These are phyloP conservation scores for Clistopyga incitator DNA, from an alignment of 2,888 invertebrate genomes.

Conservation along the genomic window DNA sequence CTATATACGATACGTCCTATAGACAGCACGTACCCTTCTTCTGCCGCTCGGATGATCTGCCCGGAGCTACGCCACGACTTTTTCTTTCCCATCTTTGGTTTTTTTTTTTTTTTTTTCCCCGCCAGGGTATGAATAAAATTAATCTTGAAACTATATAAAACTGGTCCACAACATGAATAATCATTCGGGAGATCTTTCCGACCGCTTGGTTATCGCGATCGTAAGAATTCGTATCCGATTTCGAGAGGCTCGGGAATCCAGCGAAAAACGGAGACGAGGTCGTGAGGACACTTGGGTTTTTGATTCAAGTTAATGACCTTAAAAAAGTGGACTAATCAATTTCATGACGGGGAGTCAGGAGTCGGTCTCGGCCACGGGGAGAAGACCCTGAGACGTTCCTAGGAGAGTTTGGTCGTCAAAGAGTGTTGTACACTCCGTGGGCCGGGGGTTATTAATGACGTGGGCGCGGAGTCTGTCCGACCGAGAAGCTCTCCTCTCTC, in stretches of 20 bases:
- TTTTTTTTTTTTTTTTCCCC: no score
- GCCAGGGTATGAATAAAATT: background rate
- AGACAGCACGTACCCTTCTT: background rate
- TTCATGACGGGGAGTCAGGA: constrained; percentile 66
- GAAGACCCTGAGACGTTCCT: constrained; percentile 45
- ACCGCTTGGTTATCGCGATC: background rate
- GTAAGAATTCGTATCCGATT: background rate
- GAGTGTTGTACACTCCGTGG: constrained; percentile 35
- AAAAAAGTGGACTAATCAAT: constrained; percentile 71
- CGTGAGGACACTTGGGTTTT: background rate
- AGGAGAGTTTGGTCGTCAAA: constrained; percentile 37
- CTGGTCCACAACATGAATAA: background rate
- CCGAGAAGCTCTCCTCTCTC: constrained; percentile 34
- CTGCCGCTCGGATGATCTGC: background rate
- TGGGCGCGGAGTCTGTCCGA: constrained; percentile 50
- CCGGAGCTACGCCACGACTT: background rate
- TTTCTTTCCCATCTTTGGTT: background rate
- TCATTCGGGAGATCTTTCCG: background rate
- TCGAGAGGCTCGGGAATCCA: background rate
- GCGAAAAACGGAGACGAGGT: background rate
- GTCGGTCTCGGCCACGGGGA: constrained; percentile 26
- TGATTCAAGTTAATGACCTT: constrained; percentile 65
- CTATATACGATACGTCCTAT: background rate
- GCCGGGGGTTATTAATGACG: constrained; percentile 70
- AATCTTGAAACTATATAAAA: background rate